phyloP scores from a whole-genome alignment of 2,113 vertebrate species.

The Oenanthe oenanthe region DNA sequence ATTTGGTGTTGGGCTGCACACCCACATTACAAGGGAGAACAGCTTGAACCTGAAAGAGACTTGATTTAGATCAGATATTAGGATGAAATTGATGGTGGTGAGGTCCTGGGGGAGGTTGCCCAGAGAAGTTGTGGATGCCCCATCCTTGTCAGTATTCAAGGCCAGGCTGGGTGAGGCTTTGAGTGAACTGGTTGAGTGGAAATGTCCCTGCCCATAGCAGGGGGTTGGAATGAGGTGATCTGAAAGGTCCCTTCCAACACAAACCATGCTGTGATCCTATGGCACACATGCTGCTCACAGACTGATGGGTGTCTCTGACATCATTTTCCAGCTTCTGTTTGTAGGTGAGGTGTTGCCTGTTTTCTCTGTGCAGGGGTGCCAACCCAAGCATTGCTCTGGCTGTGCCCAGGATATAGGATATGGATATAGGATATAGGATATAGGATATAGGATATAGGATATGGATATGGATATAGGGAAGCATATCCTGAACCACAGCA shows the following conservation, averaged over 20 bases:
- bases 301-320: background rate
- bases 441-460: too few relatives aligned
- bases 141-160: background rate
- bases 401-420: background rate
- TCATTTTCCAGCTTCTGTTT: background rate
- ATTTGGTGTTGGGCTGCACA: background rate
- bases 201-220: background rate
- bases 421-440: too few relatives aligned
- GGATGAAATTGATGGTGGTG: background rate
- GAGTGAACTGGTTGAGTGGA: background rate
- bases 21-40: background rate
- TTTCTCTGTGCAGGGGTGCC: background rate
- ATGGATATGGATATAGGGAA: background rate
- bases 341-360: background rate
- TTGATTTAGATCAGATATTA: background rate
- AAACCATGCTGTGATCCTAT: background rate
- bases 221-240: background rate
- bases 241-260: background rate
- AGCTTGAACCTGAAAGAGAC: background rate
- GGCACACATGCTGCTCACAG: background rate
- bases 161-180: background rate
- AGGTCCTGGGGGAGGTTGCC: background rate
- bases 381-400: background rate
- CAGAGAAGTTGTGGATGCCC: background rate
- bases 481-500: background rate